Percentiles rank a stretch among this genome's conserved stretches.
Conservation (phyloP, 2,113 vertebrate genomes). For the Protobothrops flavoviridis region DNA sequence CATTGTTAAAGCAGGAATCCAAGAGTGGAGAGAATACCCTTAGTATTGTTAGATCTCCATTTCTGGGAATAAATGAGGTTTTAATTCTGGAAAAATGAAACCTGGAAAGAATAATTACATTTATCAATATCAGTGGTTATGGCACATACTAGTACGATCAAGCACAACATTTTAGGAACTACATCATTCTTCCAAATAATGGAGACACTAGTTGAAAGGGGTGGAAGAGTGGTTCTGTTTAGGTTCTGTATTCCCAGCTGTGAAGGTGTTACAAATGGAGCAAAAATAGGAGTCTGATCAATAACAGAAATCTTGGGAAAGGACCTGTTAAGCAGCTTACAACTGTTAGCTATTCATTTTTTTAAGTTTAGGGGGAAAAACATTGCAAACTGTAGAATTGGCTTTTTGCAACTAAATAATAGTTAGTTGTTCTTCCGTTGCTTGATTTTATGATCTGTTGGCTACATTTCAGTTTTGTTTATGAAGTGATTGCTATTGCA, state of each 20-base stretch:
- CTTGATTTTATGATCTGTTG: neutral
- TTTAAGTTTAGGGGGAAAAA: neutral
- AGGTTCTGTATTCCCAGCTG: neutral
- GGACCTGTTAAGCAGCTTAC: neutral
- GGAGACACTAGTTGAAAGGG: neutral
- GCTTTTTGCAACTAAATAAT: neutral
- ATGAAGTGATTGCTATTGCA: conserved; percentile 12
- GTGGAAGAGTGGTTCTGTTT: neutral
- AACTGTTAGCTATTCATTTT: neutral
- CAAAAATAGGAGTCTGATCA: neutral
- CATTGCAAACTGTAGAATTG: neutral
- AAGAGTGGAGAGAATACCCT: neutral
- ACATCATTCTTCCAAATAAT: neutral
- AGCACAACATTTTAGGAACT: neutral
- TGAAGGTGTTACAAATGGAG: neutral
- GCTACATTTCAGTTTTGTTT: conserved; percentile 1
- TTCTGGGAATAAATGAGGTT: neutral
- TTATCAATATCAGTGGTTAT: neutral
- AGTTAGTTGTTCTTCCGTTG: neutral
- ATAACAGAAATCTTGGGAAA: neutral
- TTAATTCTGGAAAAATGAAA: neutral
- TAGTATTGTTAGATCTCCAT: neutral
- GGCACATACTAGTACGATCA: neutral
- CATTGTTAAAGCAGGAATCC: neutral
- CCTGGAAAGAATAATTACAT: neutral